Base-by-base conservation (phyloP, 1,140 invertebrate genomes). In the Brachionus manjavacas region DNA sequence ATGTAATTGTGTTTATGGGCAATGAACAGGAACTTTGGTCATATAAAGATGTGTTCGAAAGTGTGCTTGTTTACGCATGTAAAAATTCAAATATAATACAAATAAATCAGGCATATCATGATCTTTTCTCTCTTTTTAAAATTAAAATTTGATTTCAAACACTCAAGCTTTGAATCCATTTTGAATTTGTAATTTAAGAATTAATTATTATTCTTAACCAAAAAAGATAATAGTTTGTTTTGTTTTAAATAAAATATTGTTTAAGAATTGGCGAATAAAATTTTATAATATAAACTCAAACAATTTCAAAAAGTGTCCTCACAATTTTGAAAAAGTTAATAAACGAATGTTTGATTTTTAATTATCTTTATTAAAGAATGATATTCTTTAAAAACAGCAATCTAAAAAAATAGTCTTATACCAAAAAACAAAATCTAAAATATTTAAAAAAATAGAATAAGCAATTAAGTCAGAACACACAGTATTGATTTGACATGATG, bases 41-140 rank as follows among this genome's bases (percentile, higher is more conserved):
- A 14, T 76, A 76, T 49, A 11, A 46, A 28, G 23, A 23, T 52
- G 23, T 76, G 8, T 49, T 76, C 14, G 41, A 76, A 76, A 49
- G n/a, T 46, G 4, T 76, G 12, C 23, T 76, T 11, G 25, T 76
- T 9, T 76, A 49, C 14, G 46, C 46, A 23, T 76, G 2, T 25
- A 76, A 49, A 25, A 76, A 76, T 76, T 76, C 72, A 9, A 49
- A 28, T 49, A 25, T 76, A 49, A 0, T 76, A 25, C 72, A 76
- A 49, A 76, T 11, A 23, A 76, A 25, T 25, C 20, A 76, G 23
- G 9, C 6, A 4, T 49, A 49, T n/a, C 72, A 76, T 43, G 72
- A 76, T 23, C 25, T 76, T 49, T 76, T 52, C 20, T 41, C 68
- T 16, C 31, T 72, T 41, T 72, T 39, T 72, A n/a, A 72, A 16